Base-by-base conservation (phyloP, 2,888 invertebrate species). In the Eutolmus rufibarbis region DNA sequence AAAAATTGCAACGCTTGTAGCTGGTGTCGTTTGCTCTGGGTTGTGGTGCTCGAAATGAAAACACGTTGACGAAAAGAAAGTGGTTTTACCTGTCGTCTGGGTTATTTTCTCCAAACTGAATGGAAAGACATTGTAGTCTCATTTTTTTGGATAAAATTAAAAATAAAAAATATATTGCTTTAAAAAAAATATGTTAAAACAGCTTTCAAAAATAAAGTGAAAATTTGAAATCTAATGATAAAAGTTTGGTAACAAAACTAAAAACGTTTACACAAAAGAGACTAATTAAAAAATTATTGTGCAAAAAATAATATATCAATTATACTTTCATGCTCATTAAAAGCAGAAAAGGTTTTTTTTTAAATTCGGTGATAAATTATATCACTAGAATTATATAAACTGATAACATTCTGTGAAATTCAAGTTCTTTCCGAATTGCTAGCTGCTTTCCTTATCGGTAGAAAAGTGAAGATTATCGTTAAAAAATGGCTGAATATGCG, bases 31-130 rank as follows among this genome's bases (percentile, higher is more conserved):
- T 51, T 66, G 12, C 23, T 37, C n/a, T 78, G 78, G 8, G 5
- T 2, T 19, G 1, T n/a, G 43, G 43, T 12, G 40, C n/a, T 16
- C 79, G 46, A 28, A 14, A 16, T n/a, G 16, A 16, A 66, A 66
- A 66, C 51, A 84, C 66, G 34, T 74, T 74, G 74, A 40, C 85
- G 5, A 85, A 85, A 43, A 40, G 85, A 85, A 85, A 85, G 85
- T 85, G 85, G 85, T 74, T 74, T 85, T 74, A 43, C 31, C 37
- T 57, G 85, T 28, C 23, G 8, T 23, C 37, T 4, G 14, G 16
- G 74, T 28, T 23, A 85, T 74, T 85, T 85, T 85, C 74, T 28
- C 85, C 28, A 19, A 74, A 66, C 66, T 84, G 37, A 40, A 37
- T 66, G 1, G n/a, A 74, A 85, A 23, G 43, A 14, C 28, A 23